Evolutionary conservation across 2,888 invertebrate genomes (phyloP), one percentile per base, ranked within the genome.

Genomic region (Mechanitis messenoides): DNA sequence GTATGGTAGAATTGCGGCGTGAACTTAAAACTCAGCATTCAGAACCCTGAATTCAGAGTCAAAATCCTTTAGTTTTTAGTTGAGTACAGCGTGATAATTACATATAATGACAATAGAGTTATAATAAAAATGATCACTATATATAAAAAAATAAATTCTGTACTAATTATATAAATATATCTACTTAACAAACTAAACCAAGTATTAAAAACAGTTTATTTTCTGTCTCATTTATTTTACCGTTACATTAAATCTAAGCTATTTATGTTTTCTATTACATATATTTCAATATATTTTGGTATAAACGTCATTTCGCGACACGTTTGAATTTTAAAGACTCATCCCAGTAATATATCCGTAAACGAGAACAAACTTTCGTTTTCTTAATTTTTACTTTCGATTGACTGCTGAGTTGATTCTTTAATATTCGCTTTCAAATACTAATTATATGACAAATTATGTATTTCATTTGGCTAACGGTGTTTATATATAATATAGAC

Each of bases 351-450:
- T 78, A 75, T 70, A 70, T 67, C 64, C 63, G 66, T 50, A 70
- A 72, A 72, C 66, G 70, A 64, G 71, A 66, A 71, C 64, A 71
- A 81, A 66, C 87, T 87, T 87, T 87, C 87, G 72, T 79, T 87
- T 87, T 85, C 79, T 74, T 75, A 70, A 71, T 70, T 71, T 71
- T 79, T 75, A 75, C 85, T 85, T 84, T 84, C 83, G 71, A 80
- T 76, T 69, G 68, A 72, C 71, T 74, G 28, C 69, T 72, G 69
- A 60, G 20, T 20, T 47, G 53, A 63, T 65, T 65, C 63, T 61
- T 65, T 50, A 53, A 56, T 61, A 61, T 61, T 59, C 56, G 55
- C 59, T 59, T 65, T 63, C 63, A 50, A 59, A 45, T 28, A n/a
- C 12, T 55, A 46, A 31, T 55, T 63, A 60, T 60, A 33, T 45